Base-by-base conservation (phyloP, 2,113 vertebrate species). In the Lepus americanus region DNA sequence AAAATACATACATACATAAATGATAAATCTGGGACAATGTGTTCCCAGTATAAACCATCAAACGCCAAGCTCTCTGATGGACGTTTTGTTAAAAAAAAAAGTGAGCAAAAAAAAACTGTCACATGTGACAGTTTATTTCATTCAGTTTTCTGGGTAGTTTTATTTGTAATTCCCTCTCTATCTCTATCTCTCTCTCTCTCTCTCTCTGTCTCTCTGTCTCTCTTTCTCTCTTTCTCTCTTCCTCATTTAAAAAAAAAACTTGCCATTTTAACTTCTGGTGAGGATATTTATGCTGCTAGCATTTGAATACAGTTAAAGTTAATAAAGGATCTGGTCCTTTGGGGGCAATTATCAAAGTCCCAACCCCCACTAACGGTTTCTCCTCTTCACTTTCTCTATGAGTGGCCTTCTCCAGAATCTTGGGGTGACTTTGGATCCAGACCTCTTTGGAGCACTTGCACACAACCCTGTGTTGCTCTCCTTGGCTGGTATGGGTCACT, bases 381-480 rank as follows among this genome's bases (percentile, higher is more conserved):
- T 39, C 22, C 19, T 23, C 22, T 70, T 66, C 10, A 7, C 33
- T 66, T 87, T 11, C 3, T 59, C 63, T 81, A 64, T 53, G 61
- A 72, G n/a, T 13, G 51, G 27, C 81, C 25, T 91, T 63, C 22
- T 44, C 59, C 19, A 5, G 12, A 61, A 33, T 79, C 84, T 81
- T 29, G 9, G 39, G 29, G 36, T 70, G 10, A 63, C 11, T 69
- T 55, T 0, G 12, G 73, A 17, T 23, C 6, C 27, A 70, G 39
- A 70, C 33, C 29, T 25, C 9, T 23, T 64, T 2, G 0, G 0
- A 74, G 23, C 63, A 66, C 1, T 1, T 0, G 1, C 2, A 53
- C 36, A 9, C 13, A 12, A 7, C 2, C 29, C 3, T 23, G 31
- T n/a, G 23, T 16, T 10, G 36, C 3, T 69, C 14, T 51, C 66